Evolutionary conservation across 2,113 vertebrate species (phyloP).

Genomic region (Cyphomyrus plagiostoma): DNA sequence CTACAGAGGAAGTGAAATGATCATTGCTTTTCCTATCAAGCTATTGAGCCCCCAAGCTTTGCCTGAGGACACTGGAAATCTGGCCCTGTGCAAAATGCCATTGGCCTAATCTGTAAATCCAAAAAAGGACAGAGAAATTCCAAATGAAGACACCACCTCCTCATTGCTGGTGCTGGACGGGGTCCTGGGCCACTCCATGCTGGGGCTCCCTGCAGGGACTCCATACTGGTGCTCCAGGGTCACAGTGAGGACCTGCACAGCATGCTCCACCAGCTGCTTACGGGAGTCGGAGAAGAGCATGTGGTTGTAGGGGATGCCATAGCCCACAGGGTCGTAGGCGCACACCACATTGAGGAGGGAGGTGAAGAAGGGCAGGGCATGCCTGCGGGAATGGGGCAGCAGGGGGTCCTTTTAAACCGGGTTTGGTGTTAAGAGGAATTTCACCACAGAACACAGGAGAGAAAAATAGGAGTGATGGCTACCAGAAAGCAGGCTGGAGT

Average conservation of each 20-base stretch:
- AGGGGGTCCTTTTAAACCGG: background rate
- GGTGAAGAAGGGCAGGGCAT: conserved; percentile 91
- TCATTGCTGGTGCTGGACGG: conserved; percentile 54
- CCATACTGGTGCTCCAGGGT: conserved; percentile 84
- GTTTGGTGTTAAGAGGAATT: background rate
- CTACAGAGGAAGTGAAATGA: background rate
- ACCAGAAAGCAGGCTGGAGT: background rate
- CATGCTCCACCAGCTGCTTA: conserved; percentile 90
- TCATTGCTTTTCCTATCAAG: background rate
- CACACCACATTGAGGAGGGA: conserved; percentile 90
- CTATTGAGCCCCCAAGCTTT: background rate
- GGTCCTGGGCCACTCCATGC: conserved; percentile 76
- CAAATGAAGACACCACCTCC: background rate
- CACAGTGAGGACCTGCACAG: conserved; percentile 89
- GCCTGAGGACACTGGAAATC: background rate
- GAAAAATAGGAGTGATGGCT: background rate
- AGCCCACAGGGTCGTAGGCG: conserved; percentile 94
- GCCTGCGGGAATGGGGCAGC: conserved; percentile 53
- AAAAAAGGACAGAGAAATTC: background rate
- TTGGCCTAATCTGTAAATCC: background rate
- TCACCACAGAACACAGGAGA: background rate
- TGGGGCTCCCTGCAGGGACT: conserved; percentile 56
- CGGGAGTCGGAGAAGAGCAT: conserved; percentile 92
- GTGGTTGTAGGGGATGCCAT: conserved; percentile 97
- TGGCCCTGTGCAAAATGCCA: background rate